Base-by-base conservation (phyloP, 1,140 invertebrate species). In the Brachionus angularis region DNA sequence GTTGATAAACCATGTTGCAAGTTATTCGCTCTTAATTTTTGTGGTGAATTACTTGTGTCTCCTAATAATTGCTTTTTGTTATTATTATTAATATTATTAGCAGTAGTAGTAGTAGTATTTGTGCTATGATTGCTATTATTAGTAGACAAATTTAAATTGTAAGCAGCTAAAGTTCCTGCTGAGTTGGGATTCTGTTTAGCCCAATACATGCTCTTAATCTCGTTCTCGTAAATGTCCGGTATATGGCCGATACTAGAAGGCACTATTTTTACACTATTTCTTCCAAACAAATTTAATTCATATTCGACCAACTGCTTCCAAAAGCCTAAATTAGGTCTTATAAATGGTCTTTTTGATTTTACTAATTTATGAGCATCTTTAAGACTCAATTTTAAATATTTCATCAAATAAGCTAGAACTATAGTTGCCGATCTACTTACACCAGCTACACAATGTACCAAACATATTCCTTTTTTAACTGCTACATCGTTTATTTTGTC, bases 321-420 rank as follows among this genome's bases (percentile, higher is more conserved):
- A 83, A 96, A 96, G 8, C 90, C 90, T 5, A 87, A 86, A 79
- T 96, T 96, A 0, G 92, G 92, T 75, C 88, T 86, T n/a, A 71
- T 55, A 7, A 71, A 52, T 3, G 46, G 67, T 36, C 67, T 33
- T n/a, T 53, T 50, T 10, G 67, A 71, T 49, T 72, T 55, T 10
- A 55, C 53, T 18, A 42, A n/a, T 25, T n/a, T 21, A 16, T 58
- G 50, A 2, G 70, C 70, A 3, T 72, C 36, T 72, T 31, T 44
- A 3, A 72, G 23, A 5, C 23, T 42, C 50, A 72, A 58, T 23
- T 47, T 33, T 18, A 42, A 27, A 44, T 72, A 58, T 21, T 46
- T 72, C 50, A 72, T 72, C 25, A 72, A 31, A 44, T 72, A 72
- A 21, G 70, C 70, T 18, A 72, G 31, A 21, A 55, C 31, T 21